Evolutionary conservation across 2,797 vertebrate species (phyloP).

Genomic region (Buphagus erythrorhynchus): DNA sequence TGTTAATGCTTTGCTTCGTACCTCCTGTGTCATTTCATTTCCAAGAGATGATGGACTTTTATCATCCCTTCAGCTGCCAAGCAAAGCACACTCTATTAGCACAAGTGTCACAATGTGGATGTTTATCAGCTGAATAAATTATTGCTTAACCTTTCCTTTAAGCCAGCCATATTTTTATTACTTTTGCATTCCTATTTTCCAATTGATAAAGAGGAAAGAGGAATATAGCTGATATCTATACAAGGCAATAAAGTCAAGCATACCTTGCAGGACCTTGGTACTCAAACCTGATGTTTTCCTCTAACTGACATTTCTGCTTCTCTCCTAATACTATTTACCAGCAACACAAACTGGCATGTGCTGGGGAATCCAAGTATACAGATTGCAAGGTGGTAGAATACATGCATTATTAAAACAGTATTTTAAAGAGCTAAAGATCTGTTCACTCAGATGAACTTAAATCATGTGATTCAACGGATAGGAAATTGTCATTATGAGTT

Average conservation of each 20-base stretch:
- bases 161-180: not conserved
- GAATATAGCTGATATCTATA: not conserved
- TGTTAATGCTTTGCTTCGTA: not conserved
- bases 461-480: not conserved
- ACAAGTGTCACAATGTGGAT: not conserved
- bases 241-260: not conserved
- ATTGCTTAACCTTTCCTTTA: not conserved
- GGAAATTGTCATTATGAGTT: not conserved
- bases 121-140: conserved; percentile 19
- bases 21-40: conserved; percentile 7
- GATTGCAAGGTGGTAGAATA: not conserved
- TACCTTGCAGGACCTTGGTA: not conserved
- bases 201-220: not conserved
- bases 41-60: not conserved
- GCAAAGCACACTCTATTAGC: not conserved
- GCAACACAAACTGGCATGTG: not conserved
- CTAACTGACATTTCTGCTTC: not conserved
- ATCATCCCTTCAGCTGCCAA: not conserved
- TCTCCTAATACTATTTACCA: not conserved
- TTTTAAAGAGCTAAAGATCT: not conserved
- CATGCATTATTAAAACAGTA: not conserved
- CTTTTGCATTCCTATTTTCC: not conserved
- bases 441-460: not conserved
- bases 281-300: not conserved
- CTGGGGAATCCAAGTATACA: not conserved